Evolutionary conservation across 2,888 invertebrate genomes (phyloP).

Genomic region (Smittia aterrima): DNA sequence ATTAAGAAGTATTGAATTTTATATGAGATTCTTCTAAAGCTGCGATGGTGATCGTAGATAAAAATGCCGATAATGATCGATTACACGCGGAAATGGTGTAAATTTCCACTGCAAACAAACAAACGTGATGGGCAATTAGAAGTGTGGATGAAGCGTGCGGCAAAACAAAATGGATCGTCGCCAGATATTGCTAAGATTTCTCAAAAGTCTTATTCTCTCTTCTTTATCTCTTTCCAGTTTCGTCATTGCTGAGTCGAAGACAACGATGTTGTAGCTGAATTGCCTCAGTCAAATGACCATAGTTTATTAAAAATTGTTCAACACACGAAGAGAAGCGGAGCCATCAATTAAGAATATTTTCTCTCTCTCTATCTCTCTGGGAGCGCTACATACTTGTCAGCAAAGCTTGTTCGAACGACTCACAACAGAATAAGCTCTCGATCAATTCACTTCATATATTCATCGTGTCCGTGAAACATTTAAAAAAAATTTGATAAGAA

Average conservation of each 20-base stretch:
- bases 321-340: not conserved
- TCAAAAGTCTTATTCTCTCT: not conserved
- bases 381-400: not conserved
- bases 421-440: slow-evolving; percentile 27
- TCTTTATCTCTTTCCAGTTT: slow-evolving; percentile 7
- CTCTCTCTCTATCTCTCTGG: slow-evolving; percentile 6
- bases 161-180: not conserved
- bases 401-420: not conserved
- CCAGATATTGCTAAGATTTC: not conserved
- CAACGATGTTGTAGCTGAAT: not conserved
- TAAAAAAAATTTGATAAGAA: not conserved
- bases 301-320: slow-evolving; percentile 5
- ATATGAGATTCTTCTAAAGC: not conserved
- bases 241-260: not conserved
- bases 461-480: not conserved
- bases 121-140: not conserved
- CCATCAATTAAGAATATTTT: not conserved
- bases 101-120: not conserved
- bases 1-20: slow-evolving; percentile 19
- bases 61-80: not conserved
- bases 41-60: not conserved
- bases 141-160: not conserved
- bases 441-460: not conserved
- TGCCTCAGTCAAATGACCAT: not conserved
- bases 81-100: not conserved